Percentiles rank a stretch among this genome's conserved stretches.
These are phyloP conservation scores for Epinotia demarniana DNA, from an alignment of 2,888 invertebrate genomes.

Conservation along the genomic window DNA sequence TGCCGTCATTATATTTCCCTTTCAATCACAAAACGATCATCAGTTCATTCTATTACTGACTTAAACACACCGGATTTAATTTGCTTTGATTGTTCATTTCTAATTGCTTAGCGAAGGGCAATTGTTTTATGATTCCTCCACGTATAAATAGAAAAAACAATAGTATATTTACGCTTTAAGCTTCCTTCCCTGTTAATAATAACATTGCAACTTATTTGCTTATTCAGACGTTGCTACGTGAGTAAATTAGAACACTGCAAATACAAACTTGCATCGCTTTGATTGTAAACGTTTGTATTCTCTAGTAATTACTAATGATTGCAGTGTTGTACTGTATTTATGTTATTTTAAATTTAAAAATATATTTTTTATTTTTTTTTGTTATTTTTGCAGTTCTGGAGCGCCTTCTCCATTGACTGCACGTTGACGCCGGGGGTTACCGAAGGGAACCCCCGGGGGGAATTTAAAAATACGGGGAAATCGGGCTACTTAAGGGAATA, in stretches of 20 bases:
- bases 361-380: no score
- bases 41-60: conserved; percentile 30
- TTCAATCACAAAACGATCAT: conserved; percentile 40
- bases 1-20: conserved; percentile 41
- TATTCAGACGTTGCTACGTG: background rate
- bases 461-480: background rate
- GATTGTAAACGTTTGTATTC: no score
- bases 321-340: background rate
- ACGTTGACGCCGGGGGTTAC: no score
- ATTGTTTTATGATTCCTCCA: conserved; percentile 9
- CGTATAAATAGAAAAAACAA: no score
- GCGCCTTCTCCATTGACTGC: no score
- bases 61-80: conserved; percentile 1
- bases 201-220: background rate
- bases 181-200: background rate
- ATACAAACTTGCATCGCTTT: background rate
- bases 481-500: background rate
- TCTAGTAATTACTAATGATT: background rate
- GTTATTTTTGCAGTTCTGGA: no score
- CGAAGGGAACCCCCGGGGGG: no score
- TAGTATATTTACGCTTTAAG: background rate
- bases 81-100: background rate
- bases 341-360: background rate
- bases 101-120: background rate
- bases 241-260: background rate